Base-by-base conservation (phyloP, 2,888 invertebrate genomes). In the Meganola albula region DNA sequence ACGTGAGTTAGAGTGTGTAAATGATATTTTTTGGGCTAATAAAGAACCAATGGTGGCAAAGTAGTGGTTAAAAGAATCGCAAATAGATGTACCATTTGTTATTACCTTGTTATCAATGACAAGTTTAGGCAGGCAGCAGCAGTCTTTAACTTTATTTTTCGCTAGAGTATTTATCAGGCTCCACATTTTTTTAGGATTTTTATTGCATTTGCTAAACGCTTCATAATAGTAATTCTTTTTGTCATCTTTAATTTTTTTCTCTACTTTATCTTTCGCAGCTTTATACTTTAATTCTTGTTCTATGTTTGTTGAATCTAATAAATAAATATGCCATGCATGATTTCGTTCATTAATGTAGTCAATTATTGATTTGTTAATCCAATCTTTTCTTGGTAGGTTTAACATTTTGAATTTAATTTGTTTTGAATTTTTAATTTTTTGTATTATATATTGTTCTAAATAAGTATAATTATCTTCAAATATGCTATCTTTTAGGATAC, bases 161-260 rank as follows among this genome's bases (percentile, higher is more conserved):
- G 10, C 21, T 3, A 21, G 21, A 10, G 21, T 10, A 10, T 21
- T 21, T 21, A 21, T 10, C 10, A 21, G 10, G 2, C 10, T 21
- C 21, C 21, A 21, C 1, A 10, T n/a, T 21, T 21, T 21, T 21
- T 21, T 21, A 21, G 21, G 21, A 21, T 21, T n/a, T 6, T n/a
- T n/a, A n/a, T 14, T n/a, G 8, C 7, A 9, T 23, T 5, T 18
- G 12, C 12, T 25, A 12, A 24, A 29, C 23, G 30, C 20, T 9
- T 25, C 23, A 20, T 31, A 23, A 23, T 18, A 27, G 26, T 38
- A 21, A 21, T 21, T 21, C 10, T 21, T 10, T 10, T 21, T 21
- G n/a, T n/a, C 10, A 21, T 10, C 9, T 6, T 10, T n/a, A 10
- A 21, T 21, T 3, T 2, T 10, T 10, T n/a, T 10, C 3, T 10